These are phyloP conservation scores for Helostoma temminkii DNA, from an alignment of 2,797 vertebrate species.

Conservation along the genomic window DNA sequence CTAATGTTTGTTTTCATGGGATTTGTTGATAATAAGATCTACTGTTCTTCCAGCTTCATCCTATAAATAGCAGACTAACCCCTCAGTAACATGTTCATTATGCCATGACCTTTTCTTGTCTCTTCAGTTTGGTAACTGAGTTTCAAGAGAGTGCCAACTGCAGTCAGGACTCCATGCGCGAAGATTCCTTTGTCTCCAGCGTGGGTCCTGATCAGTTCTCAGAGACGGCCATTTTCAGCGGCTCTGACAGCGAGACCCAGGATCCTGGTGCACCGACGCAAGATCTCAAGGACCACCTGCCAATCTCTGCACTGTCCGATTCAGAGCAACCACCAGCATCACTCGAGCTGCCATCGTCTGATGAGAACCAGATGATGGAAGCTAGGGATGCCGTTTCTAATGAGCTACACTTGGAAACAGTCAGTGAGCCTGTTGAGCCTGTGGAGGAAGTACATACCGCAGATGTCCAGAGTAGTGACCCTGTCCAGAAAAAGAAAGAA, in stretches of 20 bases:
- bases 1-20: no score
- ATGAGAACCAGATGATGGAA: conserved; percentile 16
- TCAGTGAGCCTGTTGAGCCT: conserved; percentile 6
- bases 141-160: conserved; percentile 71
- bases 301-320: background rate
- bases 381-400: background rate
- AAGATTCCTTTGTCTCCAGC: conserved; percentile 79
- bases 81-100: background rate
- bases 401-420: conserved; percentile 10
- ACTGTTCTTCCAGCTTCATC: no score
- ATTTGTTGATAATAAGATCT: no score
- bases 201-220: conserved; percentile 68
- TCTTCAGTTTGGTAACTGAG: conserved; percentile 56
- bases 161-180: conserved; percentile 82
- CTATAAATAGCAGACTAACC: background rate
- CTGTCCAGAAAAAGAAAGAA: conserved; percentile 10
- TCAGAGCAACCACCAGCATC: conserved; percentile 27
- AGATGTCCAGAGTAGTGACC: background rate
- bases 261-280: conserved; percentile 17
- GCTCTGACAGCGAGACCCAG: conserved; percentile 71
- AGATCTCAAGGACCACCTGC: conserved; percentile 28
- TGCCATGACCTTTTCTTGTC: background rate
- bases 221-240: conserved; percentile 67
- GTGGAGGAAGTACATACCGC: conserved; percentile 4
- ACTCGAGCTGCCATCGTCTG: background rate